phyloP scores from a whole-genome alignment of 1,140 invertebrate genomes.

The Bombus sylvicola region DNA sequence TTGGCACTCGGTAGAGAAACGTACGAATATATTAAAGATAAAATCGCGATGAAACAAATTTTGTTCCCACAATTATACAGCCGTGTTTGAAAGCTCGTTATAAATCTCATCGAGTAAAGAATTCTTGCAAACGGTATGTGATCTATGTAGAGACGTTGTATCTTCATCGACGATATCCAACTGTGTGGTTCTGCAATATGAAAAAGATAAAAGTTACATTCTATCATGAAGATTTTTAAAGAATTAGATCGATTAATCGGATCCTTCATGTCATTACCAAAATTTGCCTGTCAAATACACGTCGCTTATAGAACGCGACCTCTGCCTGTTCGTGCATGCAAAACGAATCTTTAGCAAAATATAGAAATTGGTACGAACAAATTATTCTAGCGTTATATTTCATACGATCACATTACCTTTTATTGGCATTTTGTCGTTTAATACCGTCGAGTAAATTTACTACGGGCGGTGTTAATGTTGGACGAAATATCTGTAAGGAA shows the following conservation, averaged over 20 bases:
- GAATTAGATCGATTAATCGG: background rate
- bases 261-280: slow-evolving; percentile 70
- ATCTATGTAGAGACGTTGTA: slow-evolving; percentile 72
- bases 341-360: slow-evolving; percentile 66
- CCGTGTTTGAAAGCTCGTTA: slow-evolving; percentile 79
- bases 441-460: slow-evolving; percentile 79
- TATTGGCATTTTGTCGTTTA: slow-evolving; percentile 76
- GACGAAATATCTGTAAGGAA: slow-evolving; percentile 79
- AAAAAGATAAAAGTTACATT: slow-evolving; percentile 1
- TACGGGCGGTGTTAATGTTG: slow-evolving; percentile 78
- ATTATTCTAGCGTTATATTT: background rate
- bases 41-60: slow-evolving; percentile 33
- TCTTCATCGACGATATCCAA: slow-evolving; percentile 70
- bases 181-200: slow-evolving; percentile 70
- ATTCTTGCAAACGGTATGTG: slow-evolving; percentile 70
- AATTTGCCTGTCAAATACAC: slow-evolving; percentile 66
- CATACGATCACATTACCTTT: slow-evolving; percentile 68
- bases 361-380: slow-evolving; percentile 7
- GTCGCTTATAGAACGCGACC: slow-evolving; percentile 70
- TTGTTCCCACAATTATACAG: slow-evolving; percentile 74
- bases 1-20: slow-evolving; percentile 58
- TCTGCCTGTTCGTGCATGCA: slow-evolving; percentile 75
- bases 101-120: slow-evolving; percentile 78
- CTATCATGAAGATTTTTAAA: background rate
- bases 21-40: slow-evolving; percentile 40